Percentiles rank a stretch among this genome's conserved stretches.
These are phyloP conservation scores for Hoplodrina blanda DNA, from an alignment of 2,888 invertebrate genomes.

Conservation along the genomic window DNA sequence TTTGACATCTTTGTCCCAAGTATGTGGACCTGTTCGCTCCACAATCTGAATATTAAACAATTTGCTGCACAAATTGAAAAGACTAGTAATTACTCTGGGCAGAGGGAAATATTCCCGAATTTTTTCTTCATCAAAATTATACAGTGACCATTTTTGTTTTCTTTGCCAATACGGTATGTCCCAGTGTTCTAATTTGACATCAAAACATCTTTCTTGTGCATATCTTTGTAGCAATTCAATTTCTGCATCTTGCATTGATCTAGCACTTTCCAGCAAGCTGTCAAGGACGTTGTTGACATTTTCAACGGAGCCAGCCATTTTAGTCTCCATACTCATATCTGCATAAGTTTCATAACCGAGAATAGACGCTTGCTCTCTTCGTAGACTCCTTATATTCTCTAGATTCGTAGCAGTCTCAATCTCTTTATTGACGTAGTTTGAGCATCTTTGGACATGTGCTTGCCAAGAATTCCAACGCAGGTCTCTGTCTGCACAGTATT, in stretches of 20 bases:
- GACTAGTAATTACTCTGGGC: constrained; percentile 94
- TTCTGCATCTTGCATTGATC: constrained; percentile 94
- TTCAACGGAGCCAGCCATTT: constrained; percentile 96
- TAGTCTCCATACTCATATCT: constrained; percentile 98
- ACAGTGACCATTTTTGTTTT: constrained; percentile 92
- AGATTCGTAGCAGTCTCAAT: constrained; percentile 93
- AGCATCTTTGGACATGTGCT: constrained; percentile 93
- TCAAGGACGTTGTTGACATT: constrained; percentile 93
- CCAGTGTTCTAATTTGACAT: constrained; percentile 93
- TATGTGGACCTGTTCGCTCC: constrained; percentile 92
- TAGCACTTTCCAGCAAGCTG: constrained; percentile 92
- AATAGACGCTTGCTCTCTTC: constrained; percentile 93
- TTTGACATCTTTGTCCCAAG: constrained; percentile 96
- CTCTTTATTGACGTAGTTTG: constrained; percentile 91
- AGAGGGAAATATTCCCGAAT: constrained; percentile 96
- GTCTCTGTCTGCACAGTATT: constrained; percentile 95
- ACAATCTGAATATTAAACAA: constrained; percentile 95
- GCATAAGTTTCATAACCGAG: constrained; percentile 95
- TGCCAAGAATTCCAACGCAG: constrained; percentile 96
- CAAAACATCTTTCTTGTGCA: constrained; percentile 93
- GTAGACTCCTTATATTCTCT: constrained; percentile 93
- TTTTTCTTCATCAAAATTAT: constrained; percentile 93
- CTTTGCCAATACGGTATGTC: constrained; percentile 97
- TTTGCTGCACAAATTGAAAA: constrained; percentile 94
- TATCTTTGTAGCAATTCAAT: constrained; percentile 93